Evolutionary conservation across 2,888 invertebrate species (phyloP), one percentile per base, ranked within the genome.

Genomic region (Aphelenchoides bicaudatus): DNA sequence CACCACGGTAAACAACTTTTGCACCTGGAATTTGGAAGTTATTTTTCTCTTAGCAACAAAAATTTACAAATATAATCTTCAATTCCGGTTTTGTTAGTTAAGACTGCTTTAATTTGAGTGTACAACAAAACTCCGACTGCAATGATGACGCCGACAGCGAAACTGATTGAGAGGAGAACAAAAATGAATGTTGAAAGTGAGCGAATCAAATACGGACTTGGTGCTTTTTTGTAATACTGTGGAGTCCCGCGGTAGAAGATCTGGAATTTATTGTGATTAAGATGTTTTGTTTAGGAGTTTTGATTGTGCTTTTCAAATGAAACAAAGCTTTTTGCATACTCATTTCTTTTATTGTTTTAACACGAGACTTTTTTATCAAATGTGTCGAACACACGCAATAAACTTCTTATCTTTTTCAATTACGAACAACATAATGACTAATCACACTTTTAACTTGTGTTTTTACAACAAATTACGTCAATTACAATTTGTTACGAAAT

Each of bases 61-160:
- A 52, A 39, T 60, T 53, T 31, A 71, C 73, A 80, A 70, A 98
- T 96, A 92, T 96, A 98, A 71, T 90, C 89, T 82, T 98, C 96
- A 67, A 98, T 92, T 10, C 89, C 90, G 0, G 94, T 96, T 76
- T 87, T 86, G 82, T 98, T 98, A 16, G 60, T 50, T 19, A 66
- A 38, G 21, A 71, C 73, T 56, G 59, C 66, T 62, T 79, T 79
- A 79, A 88, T 88, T 85, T 94, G 96, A 73, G 92, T 87, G 78
- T 86, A 87, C 6, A 93, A 83, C 27, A 96, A 83, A 82, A 89
- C 87, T 52, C 92, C 90, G 1, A 96, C 90, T 25, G 94, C 92
- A 55, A 92, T 82, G 34, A 91, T 88, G 8, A 96, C 93, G 3
- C 94, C 96, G 51, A 91, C 85, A 0, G 93, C 87, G 78, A 96